Evolutionary conservation across 2,113 vertebrate species (phyloP), one percentile per base, ranked within the genome.

Genomic region (Terrapene triunguis): DNA sequence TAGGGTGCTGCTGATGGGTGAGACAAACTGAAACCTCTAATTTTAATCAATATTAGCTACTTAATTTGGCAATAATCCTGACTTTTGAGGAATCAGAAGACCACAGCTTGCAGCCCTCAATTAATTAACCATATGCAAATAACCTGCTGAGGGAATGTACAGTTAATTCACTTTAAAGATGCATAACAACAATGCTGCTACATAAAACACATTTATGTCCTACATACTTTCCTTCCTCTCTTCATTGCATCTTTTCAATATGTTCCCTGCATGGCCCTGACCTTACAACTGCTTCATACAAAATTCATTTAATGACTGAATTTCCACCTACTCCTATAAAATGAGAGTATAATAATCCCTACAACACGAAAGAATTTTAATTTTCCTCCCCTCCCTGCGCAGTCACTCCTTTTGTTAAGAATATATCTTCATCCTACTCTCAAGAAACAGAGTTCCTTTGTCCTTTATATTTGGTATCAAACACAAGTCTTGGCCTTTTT

Each of bases 21-120:
- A 96, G 88, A 93, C 59, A 90, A 95, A 89, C 22, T 35, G 81
- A 92, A 94, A 95, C 57, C 35, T 82, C 82, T 82, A 29, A 65
- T 89, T 97, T 90, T 91, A 44, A 59, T 76, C 76, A 92, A 35
- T 16, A 94, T 29, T 2, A 94, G 27, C 44, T 90, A 81, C 29
- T 85, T 82, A 94, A 24, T 88, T 91, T 94, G 90, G 42, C 48
- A 91, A 74, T 24, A 88, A 80, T 87, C 51, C 76, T 3, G 8
- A 80, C n/a, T 65, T 80, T 72, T 85, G 44, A 97, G 72, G 53
- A 93, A 92, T 81, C 4, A 92, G 16, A 97, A 51, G 32, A 83
- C 44, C 82, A 85, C 27, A 84, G 54, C 32, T 1, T 1, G 55
- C n/a, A 91, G 93, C 32, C 16, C 90, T 92, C 92, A 32, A 48